These are phyloP conservation scores for Bradypodion ventrale DNA, from an alignment of 2,797 vertebrate genomes.

Conservation along the genomic window DNA sequence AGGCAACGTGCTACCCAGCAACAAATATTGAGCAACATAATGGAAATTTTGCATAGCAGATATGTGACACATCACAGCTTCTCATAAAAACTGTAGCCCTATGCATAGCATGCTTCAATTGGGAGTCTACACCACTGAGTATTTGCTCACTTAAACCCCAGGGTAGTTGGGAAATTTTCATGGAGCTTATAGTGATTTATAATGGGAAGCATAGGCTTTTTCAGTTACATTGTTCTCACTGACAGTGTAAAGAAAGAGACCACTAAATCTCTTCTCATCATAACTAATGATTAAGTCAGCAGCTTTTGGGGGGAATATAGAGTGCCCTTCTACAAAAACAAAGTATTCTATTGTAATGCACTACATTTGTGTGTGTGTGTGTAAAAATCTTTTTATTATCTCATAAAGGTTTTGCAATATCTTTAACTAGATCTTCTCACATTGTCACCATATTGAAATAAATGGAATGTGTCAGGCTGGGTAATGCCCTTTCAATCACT, in stretches of 20 bases:
- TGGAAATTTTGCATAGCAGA: slow-evolving; percentile 41
- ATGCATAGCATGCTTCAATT: slow-evolving; percentile 56
- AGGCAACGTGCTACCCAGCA: slow-evolving; percentile 29
- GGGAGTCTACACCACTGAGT: slow-evolving; percentile 52
- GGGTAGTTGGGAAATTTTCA: slow-evolving; percentile 75
- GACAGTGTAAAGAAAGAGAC: slow-evolving; percentile 78
- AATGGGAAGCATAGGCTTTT: slow-evolving; percentile 75
- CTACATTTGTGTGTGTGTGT: slow-evolving; percentile 52
- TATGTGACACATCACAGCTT: slow-evolving; percentile 40
- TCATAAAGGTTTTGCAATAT: slow-evolving; percentile 72
- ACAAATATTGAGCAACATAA: slow-evolving; percentile 62
- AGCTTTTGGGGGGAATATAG: slow-evolving; percentile 66
- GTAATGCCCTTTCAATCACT: slow-evolving; percentile 72
- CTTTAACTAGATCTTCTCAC: slow-evolving; percentile 71
- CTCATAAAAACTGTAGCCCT: slow-evolving; percentile 45
- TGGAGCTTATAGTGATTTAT: slow-evolving; percentile 80
- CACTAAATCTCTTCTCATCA: slow-evolving; percentile 77
- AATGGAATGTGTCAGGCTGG: slow-evolving; percentile 71
- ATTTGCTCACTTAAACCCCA: slow-evolving; percentile 72
- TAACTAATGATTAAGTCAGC: slow-evolving; percentile 76
- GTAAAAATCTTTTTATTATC: slow-evolving; percentile 64
- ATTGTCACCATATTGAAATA: slow-evolving; percentile 73
- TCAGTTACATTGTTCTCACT: slow-evolving; percentile 76
- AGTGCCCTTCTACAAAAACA: slow-evolving; percentile 69
- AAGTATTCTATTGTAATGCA: slow-evolving; percentile 75